Evolutionary conservation across 2,888 invertebrate species (phyloP).

Genomic region (Dexiosoma caninum): DNA sequence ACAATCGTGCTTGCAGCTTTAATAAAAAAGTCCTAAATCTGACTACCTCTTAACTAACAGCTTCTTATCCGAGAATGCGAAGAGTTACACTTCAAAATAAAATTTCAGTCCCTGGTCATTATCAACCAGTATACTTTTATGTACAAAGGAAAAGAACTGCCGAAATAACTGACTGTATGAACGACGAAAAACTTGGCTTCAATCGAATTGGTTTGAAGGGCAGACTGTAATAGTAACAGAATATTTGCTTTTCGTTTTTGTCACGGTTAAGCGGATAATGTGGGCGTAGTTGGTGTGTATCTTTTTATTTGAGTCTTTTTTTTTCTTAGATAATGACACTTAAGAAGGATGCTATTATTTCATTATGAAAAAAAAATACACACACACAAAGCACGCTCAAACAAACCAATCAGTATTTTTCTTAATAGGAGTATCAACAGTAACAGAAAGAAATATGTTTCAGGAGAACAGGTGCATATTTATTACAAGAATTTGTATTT

Average conservation of each 20-base stretch:
- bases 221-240: background rate
- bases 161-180: background rate
- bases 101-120: background rate
- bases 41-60: no score
- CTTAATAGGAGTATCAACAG: conserved; percentile 8
- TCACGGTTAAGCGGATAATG: conserved; percentile 56
- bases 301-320: conserved; percentile 1
- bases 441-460: conserved; percentile 45
- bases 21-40: no score
- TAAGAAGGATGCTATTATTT: conserved; percentile 61
- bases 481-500: background rate
- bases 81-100: no score
- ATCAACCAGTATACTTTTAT: background rate
- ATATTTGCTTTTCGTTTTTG: conserved; percentile 15
- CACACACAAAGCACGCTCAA: no score
- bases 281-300: conserved; percentile 66
- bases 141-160: background rate
- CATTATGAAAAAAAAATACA: background rate
- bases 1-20: no score
- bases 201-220: background rate
- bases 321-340: conserved; percentile 62
- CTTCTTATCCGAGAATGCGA: no score
- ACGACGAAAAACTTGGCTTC: background rate
- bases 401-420: conserved; percentile 39
- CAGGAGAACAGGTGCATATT: conserved; percentile 55